Evolutionary conservation across 2,113 vertebrate species (phyloP), one percentile per base, ranked within the genome.

Genomic region (Bathybates hornii): DNA sequence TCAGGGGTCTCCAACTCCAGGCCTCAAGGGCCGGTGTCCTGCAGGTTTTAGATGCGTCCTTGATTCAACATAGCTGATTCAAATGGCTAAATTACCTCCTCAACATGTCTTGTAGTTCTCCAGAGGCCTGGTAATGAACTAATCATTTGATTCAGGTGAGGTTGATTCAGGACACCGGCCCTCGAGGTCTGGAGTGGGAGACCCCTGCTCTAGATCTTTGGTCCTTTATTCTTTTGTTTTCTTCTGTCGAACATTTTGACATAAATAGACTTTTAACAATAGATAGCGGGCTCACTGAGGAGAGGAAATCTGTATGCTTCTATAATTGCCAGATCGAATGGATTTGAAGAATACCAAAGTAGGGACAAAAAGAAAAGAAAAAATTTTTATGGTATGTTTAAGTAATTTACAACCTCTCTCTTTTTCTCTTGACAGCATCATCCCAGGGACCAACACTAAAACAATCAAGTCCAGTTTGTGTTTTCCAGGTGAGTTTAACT

Each of bases 401-500:
- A 80, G 81, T 57, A 86, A 80, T 80, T 50, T n/a, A 5, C 6
- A n/a, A 32, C 59, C 7, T 85, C 36, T 86, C 52, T 21, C 80
- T 4, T 61, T 85, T 71, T 90, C 19, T 90, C 29, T 90, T 78
- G 3, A 85, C 87, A 92, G 91, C n/a, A 82, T 50, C 88, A 48
- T 21, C n/a, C 66, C 78, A 78, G 71, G n/a, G 56, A 82, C 43
- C 81, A 81, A 52, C 76, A 38, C 29, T 53, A 8, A 50, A 82
- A 78, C 19, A 81, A 88, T 81, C 88, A 48, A 45, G 85, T 61
- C 32, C 7, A 16, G 13, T n/a, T 27, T 38, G 21, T 59, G 83
- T 85, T 68, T 80, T 91, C 54, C 73, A 86, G 89, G 94, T 95
- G 53, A 89, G 93, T 56, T 57, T 27, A 50, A 43, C 14, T 87